phyloP scores from a whole-genome alignment of 2,888 invertebrate species.

The Meta bourneti region DNA sequence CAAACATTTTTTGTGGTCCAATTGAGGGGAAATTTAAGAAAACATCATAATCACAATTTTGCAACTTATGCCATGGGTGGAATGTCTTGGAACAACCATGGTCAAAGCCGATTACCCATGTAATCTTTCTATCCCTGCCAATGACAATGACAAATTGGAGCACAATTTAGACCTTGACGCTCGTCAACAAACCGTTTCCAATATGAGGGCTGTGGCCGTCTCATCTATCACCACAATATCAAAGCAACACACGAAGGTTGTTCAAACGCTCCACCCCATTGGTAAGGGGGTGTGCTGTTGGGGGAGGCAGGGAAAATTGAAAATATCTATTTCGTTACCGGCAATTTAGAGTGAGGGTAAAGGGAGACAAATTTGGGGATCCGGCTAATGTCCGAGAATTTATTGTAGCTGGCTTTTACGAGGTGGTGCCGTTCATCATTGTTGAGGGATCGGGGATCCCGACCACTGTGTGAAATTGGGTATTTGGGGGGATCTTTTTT shows the following conservation, averaged over 20 bases:
- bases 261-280: background rate
- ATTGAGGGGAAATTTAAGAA: background rate
- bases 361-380: background rate
- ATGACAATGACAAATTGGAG: conserved; percentile 69
- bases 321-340: conserved; percentile 60
- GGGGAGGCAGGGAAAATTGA: conserved; percentile 50
- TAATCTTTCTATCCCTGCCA: conserved; percentile 50
- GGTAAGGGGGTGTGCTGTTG: background rate
- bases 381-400: conserved; percentile 30
- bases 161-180: conserved; percentile 56
- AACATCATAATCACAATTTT: conserved; percentile 33
- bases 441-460: background rate
- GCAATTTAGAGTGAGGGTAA: conserved; percentile 39
- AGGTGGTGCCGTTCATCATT: conserved; percentile 24
- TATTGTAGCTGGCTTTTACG: conserved; percentile 21
- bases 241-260: background rate
- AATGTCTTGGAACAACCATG: conserved; percentile 46
- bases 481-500: background rate
- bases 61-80: background rate
- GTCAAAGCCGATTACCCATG: conserved; percentile 65
- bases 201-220: conserved; percentile 33
- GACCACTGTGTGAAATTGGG: conserved; percentile 18
- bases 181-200: conserved; percentile 31
- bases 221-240: background rate
- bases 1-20: background rate